Base-by-base conservation (phyloP, 2,888 invertebrate species). In the Dysmachus trigonus region DNA sequence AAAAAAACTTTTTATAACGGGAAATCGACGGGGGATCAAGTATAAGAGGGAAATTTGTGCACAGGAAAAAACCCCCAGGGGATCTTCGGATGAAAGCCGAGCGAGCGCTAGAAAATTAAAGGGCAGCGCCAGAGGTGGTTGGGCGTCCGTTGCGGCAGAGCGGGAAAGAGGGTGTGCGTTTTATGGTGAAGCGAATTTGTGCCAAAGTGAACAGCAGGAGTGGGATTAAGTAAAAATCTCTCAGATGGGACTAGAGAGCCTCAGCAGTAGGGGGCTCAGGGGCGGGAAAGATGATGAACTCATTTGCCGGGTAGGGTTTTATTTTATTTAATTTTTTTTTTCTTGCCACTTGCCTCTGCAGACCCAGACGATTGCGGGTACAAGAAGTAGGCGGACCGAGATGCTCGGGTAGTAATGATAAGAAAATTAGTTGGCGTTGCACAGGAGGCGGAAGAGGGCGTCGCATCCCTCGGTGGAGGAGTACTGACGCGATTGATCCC, bases 41-140 rank as follows among this genome's bases (percentile, higher is more conserved):
- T 35, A 51, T 83, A 83, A 72, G 83, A 83, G 83, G 83, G 38
- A 82, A 82, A 82, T 83, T 83, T 83, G 83, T 83, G 83, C 83
- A 83, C 72, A 83, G 72, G 71, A 83, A 81, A 82, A 83, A 83
- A 83, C 18, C 72, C 72, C 83, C 72, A 71, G 47, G 38, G 71
- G 83, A 83, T 72, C 72, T 72, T 72, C 71, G 22, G 41, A 30
- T 83, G 41, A 72, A 83, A 83, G 83, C 83, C 27, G 53, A 38
- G 72, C 72, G 71, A 72, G 30, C 38, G 27, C 72, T 72, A 62
- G 72, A 83, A 73, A 83, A 72, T 83, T 72, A 83, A 72, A 72
- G 38, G 83, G 83, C 83, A 72, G 13, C 38, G 10, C 38, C 1
- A 47, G 62, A 10, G 53, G 13, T 38, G 41, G n/a, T 13, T 15